Percentiles rank a stretch among this genome's conserved stretches.
Conservation (phyloP, 92 coral and sea anemone species). For the Palythoa grandiflora region DNA sequence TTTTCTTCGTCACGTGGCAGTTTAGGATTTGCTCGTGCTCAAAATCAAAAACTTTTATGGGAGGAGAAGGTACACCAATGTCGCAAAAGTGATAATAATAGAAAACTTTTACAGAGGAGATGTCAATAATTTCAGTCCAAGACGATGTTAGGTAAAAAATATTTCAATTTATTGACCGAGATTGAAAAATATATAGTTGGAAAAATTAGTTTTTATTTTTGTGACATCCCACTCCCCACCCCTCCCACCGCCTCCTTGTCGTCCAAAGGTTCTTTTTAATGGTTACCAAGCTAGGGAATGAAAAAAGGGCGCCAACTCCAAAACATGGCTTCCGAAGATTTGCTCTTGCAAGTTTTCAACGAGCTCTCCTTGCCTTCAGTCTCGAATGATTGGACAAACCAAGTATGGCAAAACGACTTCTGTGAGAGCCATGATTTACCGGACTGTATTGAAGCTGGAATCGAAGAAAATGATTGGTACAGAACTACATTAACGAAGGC, state of each 20-base stretch:
- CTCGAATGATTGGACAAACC: slow-evolving; percentile 84
- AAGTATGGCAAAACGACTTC: slow-evolving; percentile 95
- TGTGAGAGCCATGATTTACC: slow-evolving; percentile 84
- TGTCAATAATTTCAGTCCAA: neutral
- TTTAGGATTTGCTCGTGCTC: slow-evolving; percentile 13
- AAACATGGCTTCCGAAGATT: slow-evolving; percentile 50
- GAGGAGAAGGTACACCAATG: neutral
- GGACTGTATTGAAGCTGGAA: slow-evolving; percentile 71
- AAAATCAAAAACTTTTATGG: neutral
- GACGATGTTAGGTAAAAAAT: neutral
- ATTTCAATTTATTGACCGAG: neutral
- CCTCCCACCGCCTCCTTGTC: neutral
- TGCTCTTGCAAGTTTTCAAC: slow-evolving; percentile 71
- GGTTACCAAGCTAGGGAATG: slow-evolving; percentile 50
- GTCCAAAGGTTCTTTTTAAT: neutral
- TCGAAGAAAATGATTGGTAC: slow-evolving; percentile 58
- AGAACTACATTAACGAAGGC: slow-evolving; percentile 52
- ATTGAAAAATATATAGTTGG: neutral
- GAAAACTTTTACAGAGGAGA: neutral
- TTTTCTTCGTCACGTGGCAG: slow-evolving; percentile 26
- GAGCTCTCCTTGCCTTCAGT: slow-evolving; percentile 69
- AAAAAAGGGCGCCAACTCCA: slow-evolving; percentile 76
- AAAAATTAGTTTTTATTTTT: neutral
- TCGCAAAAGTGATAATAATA: neutral
- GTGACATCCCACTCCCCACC: neutral